Conservation (phyloP, 1,140 invertebrate species). For the Caenorhabditis brenneri region DNA sequence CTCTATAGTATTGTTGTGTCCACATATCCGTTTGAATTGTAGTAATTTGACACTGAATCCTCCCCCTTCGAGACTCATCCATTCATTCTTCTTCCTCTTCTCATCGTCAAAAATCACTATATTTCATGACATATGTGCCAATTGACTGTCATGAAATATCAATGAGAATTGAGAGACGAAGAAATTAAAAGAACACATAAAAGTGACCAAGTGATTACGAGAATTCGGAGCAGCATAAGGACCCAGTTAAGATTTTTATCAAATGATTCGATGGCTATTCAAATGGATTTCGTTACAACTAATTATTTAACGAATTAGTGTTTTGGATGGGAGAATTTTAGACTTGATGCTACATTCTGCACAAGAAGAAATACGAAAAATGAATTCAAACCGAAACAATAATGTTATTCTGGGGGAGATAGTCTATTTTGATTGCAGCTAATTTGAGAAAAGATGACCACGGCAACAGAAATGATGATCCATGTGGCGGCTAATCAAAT, state of each 20-base stretch:
- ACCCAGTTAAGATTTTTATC: slow-evolving; percentile 29
- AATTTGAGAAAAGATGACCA: not conserved
- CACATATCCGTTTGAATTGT: not conserved
- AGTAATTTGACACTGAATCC: slow-evolving; percentile 26
- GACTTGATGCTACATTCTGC: not conserved
- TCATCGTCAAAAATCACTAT: slow-evolving; percentile 39
- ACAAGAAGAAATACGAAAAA: not conserved
- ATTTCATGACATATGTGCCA: slow-evolving; percentile 42
- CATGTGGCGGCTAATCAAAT: slow-evolving; percentile 31
- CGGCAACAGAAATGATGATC: not conserved
- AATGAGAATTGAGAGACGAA: not conserved
- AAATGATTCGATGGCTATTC: not conserved
- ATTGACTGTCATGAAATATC: slow-evolving; percentile 5
- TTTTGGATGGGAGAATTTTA: not conserved
- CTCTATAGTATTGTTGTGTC: not conserved
- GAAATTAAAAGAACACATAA: not conserved
- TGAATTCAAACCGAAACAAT: slow-evolving; percentile 28
- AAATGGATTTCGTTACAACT: not conserved
- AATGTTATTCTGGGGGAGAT: not conserved
- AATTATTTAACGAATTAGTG: slow-evolving; percentile 16
- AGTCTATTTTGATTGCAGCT: slow-evolving; percentile 22
- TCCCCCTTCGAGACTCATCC: slow-evolving; percentile 15
- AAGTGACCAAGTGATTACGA: slow-evolving; percentile 27
- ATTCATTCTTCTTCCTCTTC: not conserved
- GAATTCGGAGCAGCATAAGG: slow-evolving; percentile 33